Evolutionary conservation across 1,140 invertebrate genomes (phyloP), one percentile per base, ranked within the genome.

Genomic region (Oreohelix idahoensis): DNA sequence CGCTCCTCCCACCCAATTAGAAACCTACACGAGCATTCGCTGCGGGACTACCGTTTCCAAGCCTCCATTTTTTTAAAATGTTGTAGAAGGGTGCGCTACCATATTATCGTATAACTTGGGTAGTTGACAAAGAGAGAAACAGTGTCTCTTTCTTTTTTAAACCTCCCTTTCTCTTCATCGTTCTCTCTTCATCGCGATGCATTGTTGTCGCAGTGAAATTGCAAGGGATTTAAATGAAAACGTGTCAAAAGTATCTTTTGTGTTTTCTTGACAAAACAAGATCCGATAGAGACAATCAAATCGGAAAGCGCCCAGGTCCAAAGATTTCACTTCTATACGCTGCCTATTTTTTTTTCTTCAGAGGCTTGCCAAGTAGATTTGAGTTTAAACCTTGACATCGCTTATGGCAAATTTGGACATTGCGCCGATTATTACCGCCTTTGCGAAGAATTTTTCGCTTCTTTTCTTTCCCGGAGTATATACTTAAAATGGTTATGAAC

Each of bases 1-100:
- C 51, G 80, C 80, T 32, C 80, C 80, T 82, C 80, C 80, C 71
- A 74, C 38, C 71, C 80, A 82, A 82, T 82, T 82, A 82, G 80
- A 82, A 82, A 82, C 80, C 49, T 82, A 82, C 80, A 82, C 80
- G 39, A 36, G 42, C 70, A n/a, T 51, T 39, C 71, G 26, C 70
- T 74, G 71, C 80, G 70, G 80, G 45, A 70, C 39, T 45, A 66
- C 39, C 79, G 53, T 51, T n/a, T n/a, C n/a, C 49, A 20, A 35
- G n/a, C 15, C 15, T 20, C 15, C 15, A 58, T 23, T 58, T 58
- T 58, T 58, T n/a, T 58, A n/a, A n/a, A n/a, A n/a, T n/a, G n/a
- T n/a, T 20, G 8, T 20, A 35, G n/a, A 66, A 66, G 63, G n/a
- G 63, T 35, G 63, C 63, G 11, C 20, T 15, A 51, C 74, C 2